A percentile compares a stretch with the other conserved stretches of the same genome.
These are phyloP conservation scores for Triplophysa tibetana DNA, from an alignment of 2,113 vertebrate genomes.

Conservation along the genomic window DNA sequence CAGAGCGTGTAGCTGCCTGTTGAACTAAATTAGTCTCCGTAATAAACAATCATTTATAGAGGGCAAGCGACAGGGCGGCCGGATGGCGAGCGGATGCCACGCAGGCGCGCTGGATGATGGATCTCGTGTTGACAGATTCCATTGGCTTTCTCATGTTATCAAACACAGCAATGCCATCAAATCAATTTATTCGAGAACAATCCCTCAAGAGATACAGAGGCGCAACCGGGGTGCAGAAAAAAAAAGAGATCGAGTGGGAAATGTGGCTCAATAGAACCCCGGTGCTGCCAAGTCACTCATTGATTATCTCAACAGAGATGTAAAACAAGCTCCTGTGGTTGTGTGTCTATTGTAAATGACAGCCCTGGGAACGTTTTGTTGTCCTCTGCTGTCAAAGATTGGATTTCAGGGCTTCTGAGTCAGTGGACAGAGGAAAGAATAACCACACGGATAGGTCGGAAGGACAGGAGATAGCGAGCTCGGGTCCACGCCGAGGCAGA, in stretches of 20 bases:
- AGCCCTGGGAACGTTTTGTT: slow-evolving; percentile 57
- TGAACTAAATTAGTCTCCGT: slow-evolving; percentile 63
- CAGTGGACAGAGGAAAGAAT: slow-evolving; percentile 55
- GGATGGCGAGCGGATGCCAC: slow-evolving; percentile 58
- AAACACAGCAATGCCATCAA: slow-evolving; percentile 63
- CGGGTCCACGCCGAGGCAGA: slow-evolving; percentile 49
- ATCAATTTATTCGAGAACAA: slow-evolving; percentile 67
- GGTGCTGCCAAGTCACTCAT: slow-evolving; percentile 62
- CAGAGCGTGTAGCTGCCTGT: slow-evolving; percentile 50
- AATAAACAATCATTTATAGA: slow-evolving; percentile 74
- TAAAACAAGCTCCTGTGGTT: slow-evolving; percentile 67
- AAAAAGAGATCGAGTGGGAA: slow-evolving; percentile 54
- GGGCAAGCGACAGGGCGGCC: slow-evolving; percentile 45
- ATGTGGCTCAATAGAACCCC: slow-evolving; percentile 60
- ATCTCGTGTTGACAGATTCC: slow-evolving; percentile 59
- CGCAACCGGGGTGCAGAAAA: slow-evolving; percentile 41
- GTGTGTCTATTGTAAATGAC: slow-evolving; percentile 66
- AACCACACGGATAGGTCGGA: slow-evolving; percentile 51
- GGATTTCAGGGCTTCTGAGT: slow-evolving; percentile 60
- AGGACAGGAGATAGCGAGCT: slow-evolving; percentile 35
- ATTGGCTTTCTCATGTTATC: slow-evolving; percentile 60
- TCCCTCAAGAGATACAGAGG: slow-evolving; percentile 50
- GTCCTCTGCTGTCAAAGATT: slow-evolving; percentile 61
- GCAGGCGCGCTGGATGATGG: slow-evolving; percentile 65
- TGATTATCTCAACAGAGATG: slow-evolving; percentile 65